These are phyloP conservation scores for Cotesia typhae DNA, from an alignment of 1,140 invertebrate species.

Conservation along the genomic window DNA sequence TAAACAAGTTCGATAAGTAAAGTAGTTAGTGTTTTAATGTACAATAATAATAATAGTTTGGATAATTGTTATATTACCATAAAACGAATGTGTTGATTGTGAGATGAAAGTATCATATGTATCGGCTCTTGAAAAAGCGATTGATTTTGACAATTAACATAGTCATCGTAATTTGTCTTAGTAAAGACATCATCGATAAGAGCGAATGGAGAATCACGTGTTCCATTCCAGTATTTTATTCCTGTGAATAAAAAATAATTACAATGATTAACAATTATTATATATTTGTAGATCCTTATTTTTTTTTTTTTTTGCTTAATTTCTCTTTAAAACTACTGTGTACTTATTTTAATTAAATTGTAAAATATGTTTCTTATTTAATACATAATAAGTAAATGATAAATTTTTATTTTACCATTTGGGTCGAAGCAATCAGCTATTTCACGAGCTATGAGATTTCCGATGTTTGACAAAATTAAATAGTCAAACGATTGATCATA, in stretches of 20 bases:
- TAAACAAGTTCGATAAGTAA: no score
- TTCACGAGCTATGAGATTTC: slow-evolving; percentile 49
- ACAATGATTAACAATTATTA: not conserved
- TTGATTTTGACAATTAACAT: slow-evolving; percentile 41
- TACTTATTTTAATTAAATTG: slow-evolving; percentile 22
- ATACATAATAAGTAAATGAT: not conserved
- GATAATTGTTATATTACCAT: slow-evolving; percentile 37
- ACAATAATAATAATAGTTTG: slow-evolving; percentile 28
- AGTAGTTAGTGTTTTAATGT: not conserved
- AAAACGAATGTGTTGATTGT: slow-evolving; percentile 39
- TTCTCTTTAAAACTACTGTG: slow-evolving; percentile 8
- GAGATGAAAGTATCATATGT: slow-evolving; percentile 39
- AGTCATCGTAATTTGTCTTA: slow-evolving; percentile 39
- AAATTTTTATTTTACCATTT: slow-evolving; percentile 44
- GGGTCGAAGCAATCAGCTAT: slow-evolving; percentile 51
- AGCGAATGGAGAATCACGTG: slow-evolving; percentile 29
- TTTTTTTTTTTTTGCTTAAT: slow-evolving; percentile 4
- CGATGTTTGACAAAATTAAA: slow-evolving; percentile 43
- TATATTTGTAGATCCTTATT: not conserved
- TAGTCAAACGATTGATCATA: slow-evolving; percentile 43
- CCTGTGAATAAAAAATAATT: slow-evolving; percentile 33
- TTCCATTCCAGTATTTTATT: slow-evolving; percentile 46
- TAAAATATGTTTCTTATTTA: slow-evolving; percentile 8
- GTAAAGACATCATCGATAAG: slow-evolving; percentile 22
- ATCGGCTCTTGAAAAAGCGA: slow-evolving; percentile 33